These are phyloP conservation scores for Phragmatobia fuliginosa DNA, from an alignment of 2,888 invertebrate species.

Conservation along the genomic window DNA sequence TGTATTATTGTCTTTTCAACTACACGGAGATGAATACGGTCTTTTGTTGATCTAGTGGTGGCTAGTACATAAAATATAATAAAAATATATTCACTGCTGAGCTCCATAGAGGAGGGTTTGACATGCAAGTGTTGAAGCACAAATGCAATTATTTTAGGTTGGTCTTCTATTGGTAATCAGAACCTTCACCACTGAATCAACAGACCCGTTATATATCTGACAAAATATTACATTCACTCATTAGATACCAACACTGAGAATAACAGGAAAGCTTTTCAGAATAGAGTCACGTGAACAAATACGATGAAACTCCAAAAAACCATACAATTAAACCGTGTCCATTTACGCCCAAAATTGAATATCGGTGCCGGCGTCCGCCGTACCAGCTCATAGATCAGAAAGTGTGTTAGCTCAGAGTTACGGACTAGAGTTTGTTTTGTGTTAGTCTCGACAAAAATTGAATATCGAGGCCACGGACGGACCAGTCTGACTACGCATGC, in stretches of 20 bases:
- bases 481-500: background rate
- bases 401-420: constrained; percentile 19
- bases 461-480: background rate
- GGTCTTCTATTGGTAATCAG: background rate
- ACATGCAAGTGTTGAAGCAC: no score
- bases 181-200: background rate
- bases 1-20: no score
- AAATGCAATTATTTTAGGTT: no score
- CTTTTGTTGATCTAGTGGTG: no score
- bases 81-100: no score
- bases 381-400: constrained; percentile 38
- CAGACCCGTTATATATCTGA: no score
- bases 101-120: no score
- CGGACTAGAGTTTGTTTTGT: constrained; percentile 33
- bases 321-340: constrained; percentile 17
- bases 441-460: constrained; percentile 6
- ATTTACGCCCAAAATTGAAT: constrained; percentile 41
- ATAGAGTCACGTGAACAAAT: background rate
- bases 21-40: no score
- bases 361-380: constrained; percentile 19
- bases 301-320: background rate
- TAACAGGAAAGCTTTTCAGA: background rate
- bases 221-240: background rate
- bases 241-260: background rate
- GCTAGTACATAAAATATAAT: no score